Base-by-base conservation (phyloP, 2,113 vertebrate species). In the Equus przewalskii region DNA sequence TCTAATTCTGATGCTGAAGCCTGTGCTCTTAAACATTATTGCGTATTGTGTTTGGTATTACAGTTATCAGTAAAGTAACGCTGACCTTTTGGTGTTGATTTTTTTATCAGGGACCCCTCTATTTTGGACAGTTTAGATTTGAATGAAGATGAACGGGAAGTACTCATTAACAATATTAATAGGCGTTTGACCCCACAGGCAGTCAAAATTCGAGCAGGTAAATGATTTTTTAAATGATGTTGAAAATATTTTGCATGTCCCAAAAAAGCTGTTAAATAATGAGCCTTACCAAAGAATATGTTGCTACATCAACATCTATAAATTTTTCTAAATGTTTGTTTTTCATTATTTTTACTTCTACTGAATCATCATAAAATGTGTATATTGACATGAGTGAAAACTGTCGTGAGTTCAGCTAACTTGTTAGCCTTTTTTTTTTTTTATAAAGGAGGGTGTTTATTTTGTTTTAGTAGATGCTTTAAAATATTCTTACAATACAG, bases 141-240 rank as follows among this genome's bases (percentile, higher is more conserved):
- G 97, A 99, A 99, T n/a, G 99, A 99, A 98, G 99, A 99, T 33
- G 99, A 99, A 98, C 99, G 99, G 36, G 98, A 94, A 46, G 99
- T 99, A 18, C 98, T 99, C 94, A 99, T 99, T 28, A 99, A 99
- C 90, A 99, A 99, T 90, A 99, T 99, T 98, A 99, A 99, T 98
- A 99, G 99, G 93, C 99, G 99, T 93, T 99, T 99, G 94, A 99
- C 99, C 28, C 99, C 99, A 19, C 99, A 99, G 95, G 99, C 99
- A 22, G 99, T 99, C 96, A 99, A 99, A 99, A 99, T 99, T 98
- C 98, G 99, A 99, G 99, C 99, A 98, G 99, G 99, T 99, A 97
- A 95, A 49, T 96, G 18, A 86, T 79, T 97, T 89, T 84, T 87
- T 84, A 85, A 92, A 89, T 82, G 24, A 75, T 80, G 26, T 96